Evolutionary conservation across 2,797 vertebrate species (phyloP).

Genomic region (Odontamblyopus lacepedii): DNA sequence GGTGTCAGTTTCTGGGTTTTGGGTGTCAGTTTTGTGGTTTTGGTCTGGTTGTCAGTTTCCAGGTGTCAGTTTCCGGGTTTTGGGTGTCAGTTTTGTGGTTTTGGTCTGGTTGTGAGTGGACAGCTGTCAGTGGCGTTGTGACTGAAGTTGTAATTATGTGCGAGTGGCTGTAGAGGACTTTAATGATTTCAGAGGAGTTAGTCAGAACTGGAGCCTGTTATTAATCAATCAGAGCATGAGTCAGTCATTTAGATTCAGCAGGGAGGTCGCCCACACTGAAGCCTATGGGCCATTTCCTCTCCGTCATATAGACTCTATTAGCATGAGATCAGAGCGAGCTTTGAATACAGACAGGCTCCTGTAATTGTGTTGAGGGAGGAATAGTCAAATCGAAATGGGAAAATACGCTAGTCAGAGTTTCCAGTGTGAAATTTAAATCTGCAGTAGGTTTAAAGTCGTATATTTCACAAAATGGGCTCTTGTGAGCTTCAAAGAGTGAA

Average conservation of each 20-base stretch:
- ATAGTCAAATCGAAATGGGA: background rate
- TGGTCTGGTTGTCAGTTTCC: no score
- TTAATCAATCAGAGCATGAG: conserved; percentile 4
- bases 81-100: background rate
- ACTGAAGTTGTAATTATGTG: background rate
- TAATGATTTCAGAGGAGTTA: background rate
- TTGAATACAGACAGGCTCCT: background rate
- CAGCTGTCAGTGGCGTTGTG: background rate
- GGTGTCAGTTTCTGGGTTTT: no score
- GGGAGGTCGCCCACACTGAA: conserved; percentile 3
- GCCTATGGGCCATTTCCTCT: conserved; percentile 1
- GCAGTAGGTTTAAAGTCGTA: no score
- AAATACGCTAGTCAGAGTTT: background rate
- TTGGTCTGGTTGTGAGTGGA: background rate
- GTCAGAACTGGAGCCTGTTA: background rate
- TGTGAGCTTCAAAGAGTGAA: no score
- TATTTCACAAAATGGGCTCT: no score
- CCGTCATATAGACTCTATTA: background rate
- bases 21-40: background rate
- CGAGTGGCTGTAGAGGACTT: background rate
- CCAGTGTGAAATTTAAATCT: background rate
- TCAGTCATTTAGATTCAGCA: background rate
- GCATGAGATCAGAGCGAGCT: background rate
- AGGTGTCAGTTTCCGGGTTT: background rate
- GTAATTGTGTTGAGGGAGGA: background rate